Conservation (phyloP, 1,140 invertebrate genomes). For the Zophobas atratus region DNA sequence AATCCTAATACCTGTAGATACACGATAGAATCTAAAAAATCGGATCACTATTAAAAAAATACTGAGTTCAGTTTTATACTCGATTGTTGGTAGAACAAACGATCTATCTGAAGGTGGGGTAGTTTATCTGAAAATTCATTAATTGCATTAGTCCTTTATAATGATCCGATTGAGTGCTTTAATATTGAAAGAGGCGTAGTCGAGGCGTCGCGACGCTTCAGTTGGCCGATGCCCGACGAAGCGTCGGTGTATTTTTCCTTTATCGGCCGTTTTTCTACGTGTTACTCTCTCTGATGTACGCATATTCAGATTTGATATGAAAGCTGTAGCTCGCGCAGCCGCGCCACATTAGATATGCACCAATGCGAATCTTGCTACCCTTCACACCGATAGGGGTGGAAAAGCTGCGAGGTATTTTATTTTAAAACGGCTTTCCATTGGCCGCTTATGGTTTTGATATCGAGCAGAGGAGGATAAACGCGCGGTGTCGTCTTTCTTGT, state of each 20-base stretch:
- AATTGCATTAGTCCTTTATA: conserved; percentile 33
- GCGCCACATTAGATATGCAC: conserved; percentile 63
- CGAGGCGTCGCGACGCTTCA: conserved; percentile 30
- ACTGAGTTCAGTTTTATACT: background rate
- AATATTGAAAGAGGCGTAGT: conserved; percentile 41
- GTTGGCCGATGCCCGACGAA: conserved; percentile 4
- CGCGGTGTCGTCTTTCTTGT: conserved; percentile 23
- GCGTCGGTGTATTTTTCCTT: conserved; percentile 23
- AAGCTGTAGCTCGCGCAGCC: conserved; percentile 54
- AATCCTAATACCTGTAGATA: too few species aligned
- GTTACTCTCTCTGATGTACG: conserved; percentile 49
- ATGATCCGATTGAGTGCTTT: conserved; percentile 15
- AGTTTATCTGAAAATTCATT: conserved; percentile 28
- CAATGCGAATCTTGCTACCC: conserved; percentile 59
- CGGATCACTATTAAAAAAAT: too few species aligned
- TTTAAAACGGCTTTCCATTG: conserved; percentile 61
- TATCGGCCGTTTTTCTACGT: conserved; percentile 16
- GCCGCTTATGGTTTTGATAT: conserved; percentile 56
- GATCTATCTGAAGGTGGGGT: conserved; percentile 15
- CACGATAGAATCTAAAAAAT: too few species aligned
- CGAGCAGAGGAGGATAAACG: conserved; percentile 11
- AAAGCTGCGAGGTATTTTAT: conserved; percentile 55
- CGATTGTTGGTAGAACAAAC: conserved; percentile 20
- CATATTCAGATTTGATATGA: conserved; percentile 64
- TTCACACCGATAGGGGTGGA: conserved; percentile 54